phyloP scores from a whole-genome alignment of 2,113 vertebrate species.

The Antechinus flavipes region DNA sequence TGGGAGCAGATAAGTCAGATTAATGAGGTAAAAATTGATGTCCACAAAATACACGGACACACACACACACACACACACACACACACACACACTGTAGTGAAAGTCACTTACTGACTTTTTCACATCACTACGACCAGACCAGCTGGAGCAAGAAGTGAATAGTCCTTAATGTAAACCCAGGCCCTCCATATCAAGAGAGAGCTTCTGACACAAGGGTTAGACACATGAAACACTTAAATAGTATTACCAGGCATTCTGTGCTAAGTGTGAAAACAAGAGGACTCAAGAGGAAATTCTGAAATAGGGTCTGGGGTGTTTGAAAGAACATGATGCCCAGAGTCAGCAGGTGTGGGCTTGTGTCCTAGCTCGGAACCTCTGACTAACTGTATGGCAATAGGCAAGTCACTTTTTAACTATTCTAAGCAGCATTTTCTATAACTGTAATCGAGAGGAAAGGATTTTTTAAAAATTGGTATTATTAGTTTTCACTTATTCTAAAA shows the following conservation, averaged over 20 bases:
- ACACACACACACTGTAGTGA: too few species aligned
- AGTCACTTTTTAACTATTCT: not conserved
- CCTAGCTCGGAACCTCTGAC: not conserved
- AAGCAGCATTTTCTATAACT: not conserved
- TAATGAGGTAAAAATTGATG: not conserved
- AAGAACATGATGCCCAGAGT: not conserved
- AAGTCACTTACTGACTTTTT: not conserved
- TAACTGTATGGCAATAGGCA: not conserved
- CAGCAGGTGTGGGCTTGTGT: not conserved
- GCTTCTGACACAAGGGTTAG: not conserved
- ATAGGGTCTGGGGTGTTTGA: not conserved
- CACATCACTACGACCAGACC: not conserved
- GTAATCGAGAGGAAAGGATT: not conserved
- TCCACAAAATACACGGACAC: too few species aligned
- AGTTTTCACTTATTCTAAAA: not conserved
- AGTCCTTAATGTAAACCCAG: not conserved
- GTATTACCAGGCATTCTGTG: not conserved
- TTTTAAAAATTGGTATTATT: not conserved
- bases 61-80: too few species aligned
- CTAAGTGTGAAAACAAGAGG: not conserved
- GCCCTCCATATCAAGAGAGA: not conserved
- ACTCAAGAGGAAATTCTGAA: not conserved
- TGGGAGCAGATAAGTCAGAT: not conserved
- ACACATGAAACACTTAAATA: not conserved
- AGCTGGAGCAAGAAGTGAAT: not conserved